These are phyloP conservation scores for Ascaphus truei DNA, from an alignment of 2,113 vertebrate species.

Conservation along the genomic window DNA sequence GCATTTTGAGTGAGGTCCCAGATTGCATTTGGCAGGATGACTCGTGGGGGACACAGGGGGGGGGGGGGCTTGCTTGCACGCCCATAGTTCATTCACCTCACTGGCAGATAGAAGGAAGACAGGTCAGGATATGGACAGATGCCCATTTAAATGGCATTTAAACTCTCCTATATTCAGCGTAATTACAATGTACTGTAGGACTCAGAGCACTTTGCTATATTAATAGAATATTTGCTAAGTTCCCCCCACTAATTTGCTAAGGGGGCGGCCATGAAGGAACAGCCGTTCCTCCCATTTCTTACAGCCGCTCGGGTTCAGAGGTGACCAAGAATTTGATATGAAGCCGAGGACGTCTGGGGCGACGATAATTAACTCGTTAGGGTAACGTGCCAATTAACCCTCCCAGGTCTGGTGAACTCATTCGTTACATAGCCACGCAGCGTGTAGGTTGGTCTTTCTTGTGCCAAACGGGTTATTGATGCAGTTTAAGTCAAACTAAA, in stretches of 20 bases:
- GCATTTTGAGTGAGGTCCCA: not conserved
- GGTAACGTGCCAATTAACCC: no score
- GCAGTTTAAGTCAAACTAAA: no score
- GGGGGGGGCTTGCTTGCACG: conserved; percentile 45
- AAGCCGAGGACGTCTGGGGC: not conserved
- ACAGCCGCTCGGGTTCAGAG: conserved; percentile 26
- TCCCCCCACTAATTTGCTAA: conserved; percentile 55
- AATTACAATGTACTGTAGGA: conserved; percentile 57
- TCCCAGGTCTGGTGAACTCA: no score
- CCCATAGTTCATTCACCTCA: conserved; percentile 52
- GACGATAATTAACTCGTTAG: not conserved
- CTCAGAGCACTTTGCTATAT: conserved; percentile 57
- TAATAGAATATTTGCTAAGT: conserved; percentile 63
- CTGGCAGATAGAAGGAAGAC: conserved; percentile 52
- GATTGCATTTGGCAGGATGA: conserved; percentile 36
- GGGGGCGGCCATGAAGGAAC: conserved; percentile 50
- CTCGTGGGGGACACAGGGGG: not conserved
- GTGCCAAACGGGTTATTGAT: no score
- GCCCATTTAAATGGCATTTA: conserved; percentile 68
- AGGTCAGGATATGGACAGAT: conserved; percentile 61
- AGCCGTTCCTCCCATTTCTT: conserved; percentile 47
- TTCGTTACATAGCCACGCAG: no score
- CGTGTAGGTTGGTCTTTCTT: no score
- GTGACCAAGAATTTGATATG: not conserved
- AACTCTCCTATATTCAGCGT: conserved; percentile 58